Base-by-base conservation (phyloP, 2,888 invertebrate genomes). In the Hemaris fuciformis region DNA sequence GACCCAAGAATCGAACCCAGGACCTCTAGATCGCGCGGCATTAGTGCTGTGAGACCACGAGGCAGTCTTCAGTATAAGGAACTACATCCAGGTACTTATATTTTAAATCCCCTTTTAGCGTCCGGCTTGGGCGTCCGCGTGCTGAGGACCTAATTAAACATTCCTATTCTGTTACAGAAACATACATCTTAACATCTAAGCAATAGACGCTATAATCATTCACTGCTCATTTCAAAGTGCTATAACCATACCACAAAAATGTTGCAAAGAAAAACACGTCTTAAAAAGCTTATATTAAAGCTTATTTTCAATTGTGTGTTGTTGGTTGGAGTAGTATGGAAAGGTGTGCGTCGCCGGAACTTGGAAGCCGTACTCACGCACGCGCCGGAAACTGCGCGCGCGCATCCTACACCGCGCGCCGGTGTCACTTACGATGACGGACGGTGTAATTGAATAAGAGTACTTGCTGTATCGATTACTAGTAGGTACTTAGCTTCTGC, bases 301-400 rank as follows among this genome's bases (percentile, higher is more conserved):
- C 1, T 53, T 18, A 15, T 20, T 27, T 53, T 53, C 10, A 31
- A 1, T 27, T 53, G 18, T 8, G 18, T 3, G 3, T 0, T 38
- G 2, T n/a, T n/a, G n/a, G n/a, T n/a, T n/a, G n/a, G 10, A 31
- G 7, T 10, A 31, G 27, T 27, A 18, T 10, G 41, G 20, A 67
- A 62, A 31, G 42, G 38, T 56, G 15, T 60, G 66, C 65, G 72
- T 68, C 59, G 69, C 72, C 91, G 91, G 91, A 91, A 91, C 89
- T 77, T 73, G 61, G 91, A 91, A 91, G 90, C 91, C 91, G 80
- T 85, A 89, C 88, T 88, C 85, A 79, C 81, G 85, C 89, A 89
- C 89, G 88, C 85, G 87, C 88, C 88, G 90, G 88, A 88, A 81
- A 78, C 73, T 86, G 89, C 91, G 91, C 87, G 73, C 69, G 88